phyloP scores from a whole-genome alignment of 2,797 vertebrate genomes.

The Pangasius krempfi region DNA sequence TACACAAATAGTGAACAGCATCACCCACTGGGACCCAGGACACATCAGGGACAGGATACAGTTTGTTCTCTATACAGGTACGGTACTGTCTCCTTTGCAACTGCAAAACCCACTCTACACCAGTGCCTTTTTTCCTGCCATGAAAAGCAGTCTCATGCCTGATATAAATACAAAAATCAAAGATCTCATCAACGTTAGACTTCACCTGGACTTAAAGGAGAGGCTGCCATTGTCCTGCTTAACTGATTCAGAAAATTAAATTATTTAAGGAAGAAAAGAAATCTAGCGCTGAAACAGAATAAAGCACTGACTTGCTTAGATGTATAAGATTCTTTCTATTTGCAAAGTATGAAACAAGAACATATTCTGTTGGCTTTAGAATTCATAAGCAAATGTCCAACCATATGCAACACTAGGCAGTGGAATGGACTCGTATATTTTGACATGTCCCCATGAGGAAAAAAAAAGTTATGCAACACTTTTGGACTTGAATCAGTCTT shows the following conservation, averaged over 20 bases:
- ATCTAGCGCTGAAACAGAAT: conserved; percentile 59
- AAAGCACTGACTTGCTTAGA: conserved; percentile 64
- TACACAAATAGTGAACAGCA: conserved; percentile 62
- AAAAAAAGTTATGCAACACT: conserved; percentile 10
- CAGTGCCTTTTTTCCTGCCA: background rate
- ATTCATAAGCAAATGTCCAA: conserved; percentile 49
- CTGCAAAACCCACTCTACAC: background rate
- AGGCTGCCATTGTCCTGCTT: conserved; percentile 70
- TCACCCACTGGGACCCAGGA: conserved; percentile 55
- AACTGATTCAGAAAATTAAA: conserved; percentile 81
- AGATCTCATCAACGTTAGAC: conserved; percentile 56
- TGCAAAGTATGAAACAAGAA: conserved; percentile 48
- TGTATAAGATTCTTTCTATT: conserved; percentile 48
- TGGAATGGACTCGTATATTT: conserved; percentile 36
- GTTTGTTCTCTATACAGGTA: conserved; percentile 92
- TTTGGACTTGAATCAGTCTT: conserved; percentile 23
- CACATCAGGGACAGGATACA: conserved; percentile 87
- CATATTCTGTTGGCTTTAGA: conserved; percentile 47
- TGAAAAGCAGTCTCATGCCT: conserved; percentile 37
- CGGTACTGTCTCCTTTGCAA: background rate
- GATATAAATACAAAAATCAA: conserved; percentile 47
- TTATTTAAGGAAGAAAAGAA: conserved; percentile 59
- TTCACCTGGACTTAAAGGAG: conserved; percentile 62
- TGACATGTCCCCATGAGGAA: conserved; percentile 8
- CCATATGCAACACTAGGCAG: conserved; percentile 37